Percentiles rank a stretch among this genome's conserved stretches.
Conservation (phyloP, 1,140 invertebrate genomes). For the Drosophila ficusphila region DNA sequence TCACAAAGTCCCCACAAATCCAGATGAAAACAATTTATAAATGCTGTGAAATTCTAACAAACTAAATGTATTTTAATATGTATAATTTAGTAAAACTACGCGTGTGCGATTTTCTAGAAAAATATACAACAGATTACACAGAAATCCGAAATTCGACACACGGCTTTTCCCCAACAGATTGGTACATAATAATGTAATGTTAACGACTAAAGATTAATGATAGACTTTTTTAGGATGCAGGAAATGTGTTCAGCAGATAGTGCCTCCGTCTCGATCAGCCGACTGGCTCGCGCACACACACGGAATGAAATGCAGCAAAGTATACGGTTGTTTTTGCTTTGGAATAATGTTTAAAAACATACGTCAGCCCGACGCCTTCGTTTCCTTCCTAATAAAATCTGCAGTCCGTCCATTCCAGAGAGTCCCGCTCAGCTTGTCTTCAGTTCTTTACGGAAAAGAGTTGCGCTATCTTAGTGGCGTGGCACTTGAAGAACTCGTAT, state of each 20-base stretch:
- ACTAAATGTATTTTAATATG: background rate
- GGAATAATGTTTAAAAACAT: conserved; percentile 54
- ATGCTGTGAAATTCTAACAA: background rate
- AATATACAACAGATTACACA: conserved; percentile 40
- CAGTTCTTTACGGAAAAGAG: conserved; percentile 80
- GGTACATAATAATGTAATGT: conserved; percentile 27
- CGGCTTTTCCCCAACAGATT: conserved; percentile 12
- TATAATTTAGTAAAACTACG: conserved; percentile 6
- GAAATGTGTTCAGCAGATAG: conserved; percentile 49
- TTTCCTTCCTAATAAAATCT: background rate
- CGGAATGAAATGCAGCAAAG: conserved; percentile 77
- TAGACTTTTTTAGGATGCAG: conserved; percentile 29
- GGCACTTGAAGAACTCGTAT: conserved; percentile 90
- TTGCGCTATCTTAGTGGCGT: conserved; percentile 87
- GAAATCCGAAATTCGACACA: conserved; percentile 27
- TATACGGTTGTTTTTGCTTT: conserved; percentile 42
- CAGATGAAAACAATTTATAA: background rate
- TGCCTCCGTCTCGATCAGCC: conserved; percentile 22
- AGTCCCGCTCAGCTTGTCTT: conserved; percentile 10
- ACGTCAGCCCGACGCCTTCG: conserved; percentile 12
- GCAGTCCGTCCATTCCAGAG: background rate
- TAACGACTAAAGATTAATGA: conserved; percentile 18
- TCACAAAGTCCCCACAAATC: background rate
- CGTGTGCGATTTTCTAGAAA: conserved; percentile 18
- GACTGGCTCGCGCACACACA: conserved; percentile 37